A percentile compares a stretch with the other conserved stretches of the same genome.
Evolutionary conservation across 2,797 vertebrate species (phyloP).

Genomic region (Orestias chungarensis): DNA sequence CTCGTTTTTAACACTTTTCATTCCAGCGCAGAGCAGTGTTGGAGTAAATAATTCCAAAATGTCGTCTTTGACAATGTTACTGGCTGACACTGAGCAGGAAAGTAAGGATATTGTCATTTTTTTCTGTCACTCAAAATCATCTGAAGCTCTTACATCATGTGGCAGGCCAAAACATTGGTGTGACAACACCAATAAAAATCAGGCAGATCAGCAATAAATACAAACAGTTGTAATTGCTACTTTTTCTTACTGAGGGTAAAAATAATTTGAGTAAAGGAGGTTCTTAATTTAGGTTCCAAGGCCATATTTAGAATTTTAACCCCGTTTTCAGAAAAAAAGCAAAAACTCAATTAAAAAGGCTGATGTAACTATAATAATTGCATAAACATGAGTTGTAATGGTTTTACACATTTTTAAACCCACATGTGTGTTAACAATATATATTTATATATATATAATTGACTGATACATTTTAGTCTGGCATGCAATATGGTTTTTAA

Average conservation of each 20-base stretch:
- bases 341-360: too few relatives aligned
- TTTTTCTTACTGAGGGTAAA: slow-evolving; percentile 26
- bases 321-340: background rate
- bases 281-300: slow-evolving; percentile 5
- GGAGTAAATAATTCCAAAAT: slow-evolving; percentile 50
- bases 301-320: background rate
- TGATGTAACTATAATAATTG: too few relatives aligned
- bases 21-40: slow-evolving; percentile 37
- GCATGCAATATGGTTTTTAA: background rate
- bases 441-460: background rate
- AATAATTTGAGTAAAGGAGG: background rate
- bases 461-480: background rate
- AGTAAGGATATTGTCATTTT: slow-evolving; percentile 54
- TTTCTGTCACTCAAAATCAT: slow-evolving; percentile 51
- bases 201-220: slow-evolving; percentile 41
- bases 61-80: slow-evolving; percentile 49
- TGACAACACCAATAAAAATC: slow-evolving; percentile 38
- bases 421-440: too few relatives aligned
- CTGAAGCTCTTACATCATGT: slow-evolving; percentile 45
- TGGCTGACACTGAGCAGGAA: slow-evolving; percentile 47
- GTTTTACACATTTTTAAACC: too few relatives aligned
- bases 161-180: slow-evolving; percentile 38
- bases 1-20: slow-evolving; percentile 47
- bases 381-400: background rate
- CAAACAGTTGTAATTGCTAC: slow-evolving; percentile 21